A percentile compares a stretch with the other conserved stretches of the same genome.
Conservation (phyloP, 2,888 invertebrate species). For the Lycophotia porphyrea region DNA sequence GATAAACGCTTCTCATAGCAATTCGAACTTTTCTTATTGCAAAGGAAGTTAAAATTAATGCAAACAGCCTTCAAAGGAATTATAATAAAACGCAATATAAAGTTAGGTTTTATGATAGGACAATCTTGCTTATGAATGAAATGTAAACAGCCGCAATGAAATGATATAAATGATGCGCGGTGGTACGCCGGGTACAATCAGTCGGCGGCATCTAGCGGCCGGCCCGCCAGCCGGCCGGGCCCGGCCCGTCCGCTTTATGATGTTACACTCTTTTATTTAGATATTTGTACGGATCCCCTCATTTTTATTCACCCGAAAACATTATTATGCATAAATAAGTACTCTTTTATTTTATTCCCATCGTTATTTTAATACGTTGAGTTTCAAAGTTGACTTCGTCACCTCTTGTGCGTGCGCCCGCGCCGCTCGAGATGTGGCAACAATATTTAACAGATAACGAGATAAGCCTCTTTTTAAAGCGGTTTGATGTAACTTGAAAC, state of each 20-base stretch:
- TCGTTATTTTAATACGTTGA: slow-evolving; percentile 87
- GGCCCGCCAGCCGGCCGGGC: slow-evolving; percentile 37
- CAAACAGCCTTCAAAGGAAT: slow-evolving; percentile 61
- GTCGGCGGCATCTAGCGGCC: slow-evolving; percentile 84
- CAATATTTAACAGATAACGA: slow-evolving; percentile 86
- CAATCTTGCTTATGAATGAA: slow-evolving; percentile 87
- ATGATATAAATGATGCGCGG: slow-evolving; percentile 87
- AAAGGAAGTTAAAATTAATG: slow-evolving; percentile 50
- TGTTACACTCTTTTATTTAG: slow-evolving; percentile 87
- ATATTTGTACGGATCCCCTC: slow-evolving; percentile 87
- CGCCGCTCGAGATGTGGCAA: slow-evolving; percentile 84
- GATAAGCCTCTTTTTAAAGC: slow-evolving; percentile 86
- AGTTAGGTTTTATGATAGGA: slow-evolving; percentile 79
- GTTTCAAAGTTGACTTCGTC: slow-evolving; percentile 83
- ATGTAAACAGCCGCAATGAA: slow-evolving; percentile 89
- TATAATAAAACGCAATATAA: slow-evolving; percentile 73
- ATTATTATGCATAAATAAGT: slow-evolving; percentile 89
- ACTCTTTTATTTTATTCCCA: slow-evolving; percentile 87
- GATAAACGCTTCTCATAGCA: slow-evolving; percentile 1
- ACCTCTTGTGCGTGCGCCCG: slow-evolving; percentile 79
- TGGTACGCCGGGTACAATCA: slow-evolving; percentile 80
- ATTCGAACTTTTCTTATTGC: slow-evolving; percentile 30
- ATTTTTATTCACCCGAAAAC: slow-evolving; percentile 87
- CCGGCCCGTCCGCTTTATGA: slow-evolving; percentile 81
- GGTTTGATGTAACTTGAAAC: slow-evolving; percentile 86